phyloP scores from a whole-genome alignment of 2,797 vertebrate species.

The Notolabrus celidotus region DNA sequence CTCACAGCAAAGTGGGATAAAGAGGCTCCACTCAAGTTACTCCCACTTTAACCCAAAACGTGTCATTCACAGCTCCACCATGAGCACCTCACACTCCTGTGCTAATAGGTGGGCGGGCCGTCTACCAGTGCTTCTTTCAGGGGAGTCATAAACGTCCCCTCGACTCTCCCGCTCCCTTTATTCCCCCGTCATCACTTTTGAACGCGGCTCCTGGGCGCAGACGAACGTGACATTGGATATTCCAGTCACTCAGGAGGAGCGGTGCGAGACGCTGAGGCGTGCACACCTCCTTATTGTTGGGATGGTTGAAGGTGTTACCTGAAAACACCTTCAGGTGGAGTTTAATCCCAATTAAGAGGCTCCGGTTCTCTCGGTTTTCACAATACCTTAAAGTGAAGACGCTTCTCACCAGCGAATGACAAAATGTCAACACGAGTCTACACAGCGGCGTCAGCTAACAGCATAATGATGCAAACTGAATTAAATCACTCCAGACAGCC shows the following conservation, averaged over 20 bases:
- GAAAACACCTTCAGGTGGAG: constrained; percentile 73
- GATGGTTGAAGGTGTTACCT: constrained; percentile 67
- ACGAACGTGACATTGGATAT: constrained; percentile 76
- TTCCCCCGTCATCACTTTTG: constrained; percentile 72
- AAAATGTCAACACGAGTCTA: constrained; percentile 38
- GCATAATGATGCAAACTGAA: constrained; percentile 13
- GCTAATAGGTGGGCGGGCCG: constrained; percentile 73
- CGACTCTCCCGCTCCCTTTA: constrained; percentile 64
- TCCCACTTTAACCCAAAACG: constrained; percentile 56
- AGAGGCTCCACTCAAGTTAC: constrained; percentile 69
- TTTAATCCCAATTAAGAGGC: constrained; percentile 62
- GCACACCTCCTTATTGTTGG: constrained; percentile 60
- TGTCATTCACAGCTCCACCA: constrained; percentile 69
- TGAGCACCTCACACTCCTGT: constrained; percentile 68
- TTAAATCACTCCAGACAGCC: constrained; percentile 19
- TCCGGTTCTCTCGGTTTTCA: constrained; percentile 41
- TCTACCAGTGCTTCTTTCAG: constrained; percentile 67
- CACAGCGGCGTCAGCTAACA: constrained; percentile 14
- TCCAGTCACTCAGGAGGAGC: constrained; percentile 44
- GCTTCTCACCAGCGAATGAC: constrained; percentile 12
- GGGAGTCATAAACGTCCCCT: constrained; percentile 69
- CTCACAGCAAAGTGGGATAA: constrained; percentile 55
- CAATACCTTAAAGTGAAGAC: constrained; percentile 30
- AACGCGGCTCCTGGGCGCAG: constrained; percentile 62
- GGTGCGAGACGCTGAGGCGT: constrained; percentile 58